Base-by-base conservation (phyloP, 2,888 invertebrate species). In the Brenthis daphne region DNA sequence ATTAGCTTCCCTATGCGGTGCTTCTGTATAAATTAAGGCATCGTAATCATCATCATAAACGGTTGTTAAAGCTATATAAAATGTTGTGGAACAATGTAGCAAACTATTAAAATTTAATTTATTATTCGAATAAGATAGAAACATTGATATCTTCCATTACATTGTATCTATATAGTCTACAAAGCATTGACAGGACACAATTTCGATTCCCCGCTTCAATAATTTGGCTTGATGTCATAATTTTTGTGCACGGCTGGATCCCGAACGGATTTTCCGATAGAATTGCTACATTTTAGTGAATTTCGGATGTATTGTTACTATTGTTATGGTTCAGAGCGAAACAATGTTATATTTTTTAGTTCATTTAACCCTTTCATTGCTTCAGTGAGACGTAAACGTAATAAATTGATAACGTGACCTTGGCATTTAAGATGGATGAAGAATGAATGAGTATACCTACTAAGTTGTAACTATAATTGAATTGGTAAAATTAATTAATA, bases 201-300 rank as follows among this genome's bases (percentile, higher is more conserved):
- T 73, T 72, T 73, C 73, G 72, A 75, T 73, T 72, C 70, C 72
- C 74, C 75, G 74, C 73, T 79, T 82, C 82, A 85, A 88, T 89
- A 89, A 90, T 89, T 89, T 83, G 83, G 82, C 82, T 85, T 85
- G 84, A 85, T 85, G 87, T 87, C 87, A 88, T 87, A 86, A 85
- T 89, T 85, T 86, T 86, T 85, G 81, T 88, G 86, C 85, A 83
- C 87, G 88, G 86, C 79, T 85, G 88, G 82, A 81, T 76, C 68
- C 73, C 81, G 82, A 89, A 90, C 89, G 89, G 86, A 84, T 88
- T 90, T 90, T 85, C 89, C 89, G 84, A 90, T 90, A 86, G 87
- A 88, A 86, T 89, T 87, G 85, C 80, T 86, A 79, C 82, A 79
- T 82, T 82, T 82, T 82, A 83, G 77, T 79, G 79, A 43, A 43